A percentile compares a stretch with the other conserved stretches of the same genome.
Evolutionary conservation across 1,140 invertebrate genomes (phyloP).

Genomic region (Wiebesia pumilae): DNA sequence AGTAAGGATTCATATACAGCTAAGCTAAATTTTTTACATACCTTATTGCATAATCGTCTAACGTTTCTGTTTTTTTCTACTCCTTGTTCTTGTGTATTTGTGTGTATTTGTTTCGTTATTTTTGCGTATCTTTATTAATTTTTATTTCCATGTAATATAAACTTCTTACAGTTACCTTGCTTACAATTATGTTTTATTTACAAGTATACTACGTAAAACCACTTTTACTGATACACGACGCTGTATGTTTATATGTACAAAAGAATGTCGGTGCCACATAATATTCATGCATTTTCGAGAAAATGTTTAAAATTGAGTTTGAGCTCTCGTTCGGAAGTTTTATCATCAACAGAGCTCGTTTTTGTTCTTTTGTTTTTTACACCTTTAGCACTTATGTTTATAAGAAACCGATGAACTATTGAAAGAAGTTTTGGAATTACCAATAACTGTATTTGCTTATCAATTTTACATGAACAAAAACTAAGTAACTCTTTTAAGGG

Average conservation of each 20-base stretch:
- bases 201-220: constrained; percentile 49
- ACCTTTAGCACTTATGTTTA: constrained; percentile 11
- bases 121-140: constrained; percentile 11
- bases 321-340: not conserved
- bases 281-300: constrained; percentile 9
- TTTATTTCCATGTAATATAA: constrained; percentile 43
- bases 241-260: constrained; percentile 47
- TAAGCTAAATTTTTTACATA: constrained; percentile 66
- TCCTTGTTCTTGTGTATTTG: not conserved
- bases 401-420: not conserved
- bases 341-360: not conserved
- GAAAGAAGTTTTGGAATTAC: not conserved
- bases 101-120: not conserved
- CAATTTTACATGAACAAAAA: not conserved
- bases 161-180: constrained; percentile 46
- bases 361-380: constrained; percentile 15
- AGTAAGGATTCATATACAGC: constrained; percentile 65
- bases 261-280: constrained; percentile 28
- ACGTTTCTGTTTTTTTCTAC: constrained; percentile 52
- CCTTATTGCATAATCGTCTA: constrained; percentile 64
- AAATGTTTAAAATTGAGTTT: constrained; percentile 11
- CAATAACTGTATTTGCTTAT: not conserved
- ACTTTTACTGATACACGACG: constrained; percentile 11
- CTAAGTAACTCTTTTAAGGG: not conserved
- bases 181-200: constrained; percentile 52